These are phyloP conservation scores for Grallaria varia DNA, from an alignment of 2,113 vertebrate genomes.

Conservation along the genomic window DNA sequence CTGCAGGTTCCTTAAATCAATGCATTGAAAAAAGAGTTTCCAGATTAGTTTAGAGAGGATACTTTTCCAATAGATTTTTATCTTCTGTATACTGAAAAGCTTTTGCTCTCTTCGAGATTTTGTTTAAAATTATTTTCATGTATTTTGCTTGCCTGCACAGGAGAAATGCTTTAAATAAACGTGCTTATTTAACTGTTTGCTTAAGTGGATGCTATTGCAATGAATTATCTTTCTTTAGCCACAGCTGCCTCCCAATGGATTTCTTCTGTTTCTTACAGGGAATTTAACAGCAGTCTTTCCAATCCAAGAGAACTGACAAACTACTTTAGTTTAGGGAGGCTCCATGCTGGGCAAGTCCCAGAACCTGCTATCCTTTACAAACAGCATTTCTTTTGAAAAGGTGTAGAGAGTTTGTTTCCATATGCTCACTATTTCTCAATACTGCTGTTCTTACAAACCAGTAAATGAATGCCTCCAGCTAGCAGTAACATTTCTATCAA, in stretches of 20 bases:
- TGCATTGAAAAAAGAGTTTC: not conserved
- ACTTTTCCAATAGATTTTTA: not conserved
- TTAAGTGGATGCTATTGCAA: not conserved
- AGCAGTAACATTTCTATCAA: slow-evolving; percentile 60
- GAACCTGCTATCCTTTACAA: slow-evolving; percentile 29
- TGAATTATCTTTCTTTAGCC: slow-evolving; percentile 49
- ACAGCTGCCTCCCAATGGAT: slow-evolving; percentile 61
- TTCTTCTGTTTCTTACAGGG: slow-evolving; percentile 43
- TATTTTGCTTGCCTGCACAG: not conserved
- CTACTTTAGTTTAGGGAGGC: slow-evolving; percentile 30
- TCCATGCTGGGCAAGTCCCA: slow-evolving; percentile 28
- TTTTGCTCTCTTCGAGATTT: not conserved
- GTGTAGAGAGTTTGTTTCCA: slow-evolving; percentile 46
- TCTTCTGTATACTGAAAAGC: not conserved
- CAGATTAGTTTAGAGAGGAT: not conserved
- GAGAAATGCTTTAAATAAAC: not conserved
- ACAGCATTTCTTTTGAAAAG: slow-evolving; percentile 32
- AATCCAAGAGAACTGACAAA: slow-evolving; percentile 33
- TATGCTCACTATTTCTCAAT: slow-evolving; percentile 44
- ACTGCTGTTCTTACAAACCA: slow-evolving; percentile 16
- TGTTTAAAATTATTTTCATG: not conserved
- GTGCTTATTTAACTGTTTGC: not conserved
- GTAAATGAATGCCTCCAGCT: slow-evolving; percentile 50
- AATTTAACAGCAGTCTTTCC: slow-evolving; percentile 27
- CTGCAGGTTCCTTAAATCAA: not conserved